Conservation (phyloP, 2,888 invertebrate genomes). For the Neoaliturus tenellus region DNA sequence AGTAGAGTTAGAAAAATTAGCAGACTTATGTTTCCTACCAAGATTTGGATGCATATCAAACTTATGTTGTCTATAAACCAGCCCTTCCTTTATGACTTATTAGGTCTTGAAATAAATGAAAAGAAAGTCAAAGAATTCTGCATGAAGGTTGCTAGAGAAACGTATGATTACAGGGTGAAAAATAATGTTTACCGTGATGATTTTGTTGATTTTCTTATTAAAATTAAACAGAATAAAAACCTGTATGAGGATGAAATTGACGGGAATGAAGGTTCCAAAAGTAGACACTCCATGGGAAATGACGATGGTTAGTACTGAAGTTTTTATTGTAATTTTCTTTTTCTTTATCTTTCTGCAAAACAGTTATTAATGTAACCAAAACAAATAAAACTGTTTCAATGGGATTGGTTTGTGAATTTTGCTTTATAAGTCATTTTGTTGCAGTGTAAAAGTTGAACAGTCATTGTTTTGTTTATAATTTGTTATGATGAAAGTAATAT, state of each 20-base stretch:
- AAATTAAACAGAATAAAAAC: conserved; percentile 32
- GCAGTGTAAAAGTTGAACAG: too few species aligned
- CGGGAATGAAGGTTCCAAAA: neutral
- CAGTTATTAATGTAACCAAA: too few species aligned
- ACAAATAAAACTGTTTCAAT: too few species aligned
- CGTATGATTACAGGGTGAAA: conserved; percentile 16
- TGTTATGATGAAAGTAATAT: too few species aligned
- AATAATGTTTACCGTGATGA: conserved; percentile 44
- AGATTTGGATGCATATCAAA: neutral
- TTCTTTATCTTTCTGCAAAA: neutral
- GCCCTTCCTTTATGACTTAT: conserved; percentile 12
- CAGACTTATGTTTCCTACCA: conserved; percentile 16
- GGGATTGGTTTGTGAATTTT: too few species aligned
- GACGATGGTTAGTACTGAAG: conserved; percentile 32
- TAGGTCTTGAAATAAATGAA: conserved; percentile 23
- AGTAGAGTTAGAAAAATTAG: conserved; percentile 38
- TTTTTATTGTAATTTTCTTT: neutral
- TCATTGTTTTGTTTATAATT: too few species aligned
- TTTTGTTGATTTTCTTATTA: conserved; percentile 42
- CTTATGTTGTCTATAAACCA: conserved; percentile 11
- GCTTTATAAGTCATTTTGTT: too few species aligned
- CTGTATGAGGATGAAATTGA: conserved; percentile 22
- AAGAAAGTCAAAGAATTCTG: conserved; percentile 37
- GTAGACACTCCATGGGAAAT: neutral
- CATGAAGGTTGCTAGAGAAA: conserved; percentile 29